phyloP scores from a whole-genome alignment of 2,113 vertebrate genomes.

The Eonycteris spelaea region DNA sequence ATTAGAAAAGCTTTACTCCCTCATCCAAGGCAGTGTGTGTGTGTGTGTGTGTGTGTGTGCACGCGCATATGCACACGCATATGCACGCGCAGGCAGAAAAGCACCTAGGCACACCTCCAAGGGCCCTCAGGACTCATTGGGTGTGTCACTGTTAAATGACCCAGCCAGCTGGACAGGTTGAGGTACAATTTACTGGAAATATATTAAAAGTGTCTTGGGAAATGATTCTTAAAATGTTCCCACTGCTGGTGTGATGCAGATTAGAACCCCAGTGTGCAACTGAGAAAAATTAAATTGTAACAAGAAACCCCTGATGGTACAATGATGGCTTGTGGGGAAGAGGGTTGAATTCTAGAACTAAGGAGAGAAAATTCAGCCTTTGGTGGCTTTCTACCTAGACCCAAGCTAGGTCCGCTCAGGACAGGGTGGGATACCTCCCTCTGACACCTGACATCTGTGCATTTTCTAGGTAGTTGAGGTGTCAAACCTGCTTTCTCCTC shows the following conservation, averaged over 20 bases:
- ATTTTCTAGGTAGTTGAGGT: background rate
- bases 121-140: conserved; percentile 76
- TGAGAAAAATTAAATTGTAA: conserved; percentile 79
- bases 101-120: conserved; percentile 78
- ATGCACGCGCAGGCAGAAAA: conserved; percentile 55
- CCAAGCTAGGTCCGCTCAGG: background rate
- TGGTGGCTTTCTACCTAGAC: conserved; percentile 26
- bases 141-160: conserved; percentile 82
- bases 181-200: conserved; percentile 83
- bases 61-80: fast-evolving
- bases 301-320: conserved; percentile 70
- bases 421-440: too few relatives aligned
- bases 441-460: background rate
- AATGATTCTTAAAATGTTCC: conserved; percentile 85
- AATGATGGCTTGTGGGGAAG: conserved; percentile 55
- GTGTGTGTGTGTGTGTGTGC: too few relatives aligned
- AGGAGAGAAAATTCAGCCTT: conserved; percentile 54
- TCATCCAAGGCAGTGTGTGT: conserved; percentile 5
- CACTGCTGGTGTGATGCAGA: conserved; percentile 77
- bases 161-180: conserved; percentile 82
- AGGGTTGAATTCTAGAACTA: conserved; percentile 49
- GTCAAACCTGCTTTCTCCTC: background rate
- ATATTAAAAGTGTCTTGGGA: conserved; percentile 83
- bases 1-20: conserved; percentile 89
- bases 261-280: conserved; percentile 80